Conservation (phyloP, 2,888 invertebrate species). For the Rhingia campestris region DNA sequence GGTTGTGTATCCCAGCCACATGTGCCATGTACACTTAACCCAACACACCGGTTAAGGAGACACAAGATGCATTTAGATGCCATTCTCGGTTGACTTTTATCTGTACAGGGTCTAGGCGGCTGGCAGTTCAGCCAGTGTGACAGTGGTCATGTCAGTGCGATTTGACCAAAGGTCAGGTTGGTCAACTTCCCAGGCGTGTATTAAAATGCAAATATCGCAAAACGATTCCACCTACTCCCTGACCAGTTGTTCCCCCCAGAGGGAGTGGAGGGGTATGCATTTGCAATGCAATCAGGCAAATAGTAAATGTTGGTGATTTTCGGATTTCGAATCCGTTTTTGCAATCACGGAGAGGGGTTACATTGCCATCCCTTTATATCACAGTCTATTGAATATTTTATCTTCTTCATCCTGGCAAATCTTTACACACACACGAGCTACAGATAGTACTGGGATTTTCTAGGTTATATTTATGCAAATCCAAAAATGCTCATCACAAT, state of each 20-base stretch:
- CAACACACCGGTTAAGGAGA: constrained; percentile 22
- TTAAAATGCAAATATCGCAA: constrained; percentile 68
- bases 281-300: constrained; percentile 67
- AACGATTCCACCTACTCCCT: constrained; percentile 31
- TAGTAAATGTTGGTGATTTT: constrained; percentile 63
- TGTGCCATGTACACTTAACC: constrained; percentile 68
- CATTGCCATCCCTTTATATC: constrained; percentile 10
- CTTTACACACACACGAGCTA: constrained; percentile 5
- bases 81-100: constrained; percentile 44
- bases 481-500: constrained; percentile 59
- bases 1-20: constrained; percentile 24
- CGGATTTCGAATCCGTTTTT: constrained; percentile 37
- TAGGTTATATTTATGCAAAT: constrained; percentile 69
- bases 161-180: constrained; percentile 59
- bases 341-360: not conserved
- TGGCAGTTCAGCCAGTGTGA: constrained; percentile 49
- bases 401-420: constrained; percentile 34
- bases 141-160: constrained; percentile 49
- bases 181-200: constrained; percentile 41
- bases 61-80: constrained; percentile 40
- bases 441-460: constrained; percentile 30
- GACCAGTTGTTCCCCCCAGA: not conserved
- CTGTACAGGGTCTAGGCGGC: constrained; percentile 6
- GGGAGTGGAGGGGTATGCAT: constrained; percentile 48
- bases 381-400: constrained; percentile 67